A percentile compares a stretch with the other conserved stretches of the same genome.
phyloP scores from a whole-genome alignment of 2,797 vertebrate genomes.

The Clarias platycephalus region DNA sequence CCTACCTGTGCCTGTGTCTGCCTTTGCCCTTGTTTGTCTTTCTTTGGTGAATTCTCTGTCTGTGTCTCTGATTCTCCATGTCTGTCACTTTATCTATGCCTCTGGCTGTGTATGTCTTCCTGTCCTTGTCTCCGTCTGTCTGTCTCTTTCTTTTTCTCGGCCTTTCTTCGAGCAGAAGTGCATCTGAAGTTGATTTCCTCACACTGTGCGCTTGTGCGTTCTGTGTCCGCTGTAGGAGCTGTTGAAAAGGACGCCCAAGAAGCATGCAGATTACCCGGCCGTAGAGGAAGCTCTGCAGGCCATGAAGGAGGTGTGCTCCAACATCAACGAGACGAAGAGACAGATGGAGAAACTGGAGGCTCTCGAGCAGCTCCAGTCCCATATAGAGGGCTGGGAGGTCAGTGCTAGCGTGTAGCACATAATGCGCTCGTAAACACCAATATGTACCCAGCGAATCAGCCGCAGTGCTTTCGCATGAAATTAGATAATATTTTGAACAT shows the following conservation, averaged over 20 bases:
- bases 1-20: not conserved
- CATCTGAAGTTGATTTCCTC: not conserved
- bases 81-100: not conserved
- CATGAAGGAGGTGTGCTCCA: slow-evolving; percentile 97
- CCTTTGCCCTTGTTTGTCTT: too few species aligned
- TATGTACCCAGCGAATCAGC: too few species aligned
- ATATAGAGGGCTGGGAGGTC: slow-evolving; percentile 99
- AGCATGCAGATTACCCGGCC: slow-evolving; percentile 89
- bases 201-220: not conserved
- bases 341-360: slow-evolving; percentile 99
- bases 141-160: too few species aligned
- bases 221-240: slow-evolving; percentile 79
- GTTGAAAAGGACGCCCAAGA: slow-evolving; percentile 92
- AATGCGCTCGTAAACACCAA: not conserved
- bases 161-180: not conserved
- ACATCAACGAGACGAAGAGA: slow-evolving; percentile 98
- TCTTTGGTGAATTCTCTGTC: not conserved
- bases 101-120: not conserved
- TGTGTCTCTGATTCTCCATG: not conserved
- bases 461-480: not conserved
- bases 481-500: not conserved
- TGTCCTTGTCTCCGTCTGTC: not conserved
- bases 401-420: slow-evolving; percentile 43
- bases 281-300: slow-evolving; percentile 92
- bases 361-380: slow-evolving; percentile 96